Base-by-base conservation (phyloP, 1,140 invertebrate genomes). In the Drosophila paulistorum region DNA sequence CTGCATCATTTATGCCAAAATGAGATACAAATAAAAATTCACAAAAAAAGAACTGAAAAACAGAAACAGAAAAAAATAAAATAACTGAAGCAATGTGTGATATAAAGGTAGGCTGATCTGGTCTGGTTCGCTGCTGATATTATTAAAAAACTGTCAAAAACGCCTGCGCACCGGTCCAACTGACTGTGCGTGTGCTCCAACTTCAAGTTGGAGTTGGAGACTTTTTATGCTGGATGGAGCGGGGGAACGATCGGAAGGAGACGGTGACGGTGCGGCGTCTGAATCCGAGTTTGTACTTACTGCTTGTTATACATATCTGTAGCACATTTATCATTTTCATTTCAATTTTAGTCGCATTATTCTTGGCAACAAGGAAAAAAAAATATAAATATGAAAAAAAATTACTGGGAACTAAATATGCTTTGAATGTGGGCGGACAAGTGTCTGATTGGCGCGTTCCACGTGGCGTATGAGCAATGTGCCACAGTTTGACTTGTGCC, bases 141-240 rank as follows among this genome's bases (percentile, higher is more conserved):
- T 87, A 87, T 87, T 87, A 87, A 87, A 86, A 87, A 87, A 87
- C 83, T 87, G 83, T 87, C 83, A 87, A 87, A 87, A 87, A 87
- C 83, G 84, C 83, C 83, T 87, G 83, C 83, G 83, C 83, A 87
- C 68, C 74, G 77, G 71, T 68, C 64, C 74, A 68, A 58, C 68
- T 71, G 71, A 63, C 69, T 71, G 68, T 74, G 80, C 68, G 60
- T 66, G 71, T 51, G 45, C 45, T 20, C 45, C 17, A 23, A 23
- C 68, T 63, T 58, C 17, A 54, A 35, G 68, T 61, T 73, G 51
- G 60, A 64, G 23, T 6, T 3, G 37, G 37, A 39, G 37, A 39
- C 11, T 39, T 13, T 11, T 1, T 11, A 39, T 5, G 11, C 10
- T 39, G 37, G 23, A 7, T 59, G 23, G 35, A 66, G 20, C 20